A percentile compares a stretch with the other conserved stretches of the same genome.
Evolutionary conservation across 2,797 vertebrate genomes (phyloP).

Genomic region (Alauda arvensis): DNA sequence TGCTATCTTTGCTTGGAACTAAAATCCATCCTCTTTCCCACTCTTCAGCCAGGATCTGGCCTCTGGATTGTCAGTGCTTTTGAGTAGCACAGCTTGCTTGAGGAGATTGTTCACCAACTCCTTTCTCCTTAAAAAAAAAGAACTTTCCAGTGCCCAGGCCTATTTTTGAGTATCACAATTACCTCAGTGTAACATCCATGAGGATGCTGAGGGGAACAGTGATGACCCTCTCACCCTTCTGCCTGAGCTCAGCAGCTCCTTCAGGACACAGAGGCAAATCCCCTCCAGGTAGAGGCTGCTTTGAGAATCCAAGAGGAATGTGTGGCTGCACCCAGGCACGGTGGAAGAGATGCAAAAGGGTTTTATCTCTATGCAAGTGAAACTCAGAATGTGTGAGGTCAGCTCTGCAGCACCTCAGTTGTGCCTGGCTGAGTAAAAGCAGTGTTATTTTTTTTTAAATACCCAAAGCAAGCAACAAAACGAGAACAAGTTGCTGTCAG

Average conservation of each 20-base stretch:
- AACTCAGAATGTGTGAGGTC: neutral
- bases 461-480: neutral
- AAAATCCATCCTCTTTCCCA: neutral
- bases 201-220: neutral
- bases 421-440: neutral
- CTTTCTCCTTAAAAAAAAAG: neutral
- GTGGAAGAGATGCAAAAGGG: neutral
- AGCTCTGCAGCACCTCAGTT: neutral
- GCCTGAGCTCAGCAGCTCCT: neutral
- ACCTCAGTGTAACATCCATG: neutral
- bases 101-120: neutral
- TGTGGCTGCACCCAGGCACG: neutral
- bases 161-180: neutral
- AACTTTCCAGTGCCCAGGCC: neutral
- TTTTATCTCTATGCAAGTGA: neutral
- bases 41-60: neutral
- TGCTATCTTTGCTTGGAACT: neutral
- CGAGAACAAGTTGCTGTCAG: neutral
- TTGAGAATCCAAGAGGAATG: neutral
- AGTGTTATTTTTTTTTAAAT: neutral
- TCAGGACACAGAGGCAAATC: neutral
- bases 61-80: neutral
- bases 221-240: neutral
- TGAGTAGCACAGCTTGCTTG: neutral
- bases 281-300: neutral